Base-by-base conservation (phyloP, 2,888 invertebrate species). In the Gasteruption jaculator region DNA sequence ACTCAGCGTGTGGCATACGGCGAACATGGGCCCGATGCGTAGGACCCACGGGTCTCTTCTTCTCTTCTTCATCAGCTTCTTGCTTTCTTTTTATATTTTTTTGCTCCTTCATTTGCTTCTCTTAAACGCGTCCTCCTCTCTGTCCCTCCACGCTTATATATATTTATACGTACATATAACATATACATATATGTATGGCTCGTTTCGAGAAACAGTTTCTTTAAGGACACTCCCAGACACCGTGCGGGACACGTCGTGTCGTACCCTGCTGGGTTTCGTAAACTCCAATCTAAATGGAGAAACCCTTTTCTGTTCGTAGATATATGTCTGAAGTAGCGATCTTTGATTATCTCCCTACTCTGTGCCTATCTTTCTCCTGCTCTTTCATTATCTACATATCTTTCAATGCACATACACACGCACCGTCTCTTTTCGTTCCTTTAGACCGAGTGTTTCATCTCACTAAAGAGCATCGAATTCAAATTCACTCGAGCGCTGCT, bases 1-100 rank as follows among this genome's bases (percentile, higher is more conserved):
- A 67, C 67, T 62, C 67, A 63, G 67, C 64, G 61, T 67, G 67
- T 58, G 64, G 60, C 54, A 45, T 52, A 56, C 56, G 53, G 44
- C 43, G 58, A 59, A 65, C 65, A 63, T 48, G 60, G 58, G 50
- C 46, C 57, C 53, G 41, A 45, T 43, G 50, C 49, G 53, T 52
- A 49, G 57, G 49, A 47, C 57, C 56, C 49, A 50, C 49, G 47
- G 51, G 46, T 47, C 53, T 47, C 47, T 50, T 54, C 46, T 41
- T 46, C 19, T 39, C 43, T 37, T 32, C 47, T 45, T 25, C 22
- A 19, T 38, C n/a, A n/a, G n/a, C 38, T 22, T 22, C 35, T 32
- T 47, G 29, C 41, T 38, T 46, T 38, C 38, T 35, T 26, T 35
- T 43, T 38, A 42, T 40, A 29, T 38, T 42, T 20, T 35, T 26